Evolutionary conservation across 2,113 vertebrate species (phyloP), one percentile per base, ranked within the genome.

Genomic region (Pelecanus crispus): DNA sequence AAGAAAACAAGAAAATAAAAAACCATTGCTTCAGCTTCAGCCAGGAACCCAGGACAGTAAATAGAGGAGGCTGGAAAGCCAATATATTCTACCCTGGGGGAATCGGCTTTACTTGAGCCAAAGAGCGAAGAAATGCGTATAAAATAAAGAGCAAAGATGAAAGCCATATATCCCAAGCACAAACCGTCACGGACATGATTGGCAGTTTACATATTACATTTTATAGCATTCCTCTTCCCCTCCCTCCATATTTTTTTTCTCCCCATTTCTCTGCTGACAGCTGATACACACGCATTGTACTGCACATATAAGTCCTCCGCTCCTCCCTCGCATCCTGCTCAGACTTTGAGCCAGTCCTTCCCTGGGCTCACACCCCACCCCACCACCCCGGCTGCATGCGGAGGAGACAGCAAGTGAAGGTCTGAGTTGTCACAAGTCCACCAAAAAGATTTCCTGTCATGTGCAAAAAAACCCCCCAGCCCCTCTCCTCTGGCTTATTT

Each of bases 171-270:
- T 84, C 8, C 16, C 42, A 92, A 92, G 72, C 66, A 94, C 74
- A 82, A 62, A 84, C 45, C 34, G 2, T 84, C 90, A 71, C 0
- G 0, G 31, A 59, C 66, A 15, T 90, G 95, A 95, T 47, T 90
- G 90, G 74, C 88, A 95, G 92, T 84, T 93, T 90, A 26, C 80
- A 80, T 83, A 89, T 92, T 95, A 91, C 67, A 81, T 66, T 97
- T 94, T 95, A 85, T 40, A 80, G n/a, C 88, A 81, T 87, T 95
- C 92, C 45, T 85, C 49, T 87, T 95, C 53, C 74, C 70, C 84
- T 92, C 61, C 68, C 70, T 94, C 90, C 59, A 2, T 88, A 84
- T 93, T 80, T 96, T 78, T 71, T 88, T 79, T 83, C 82, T 83
- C 65, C 45, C 83, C 42, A 17, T 86, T 88, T 94, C 87, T 95